Conservation (phyloP, 2,113 vertebrate species). For the Gallinago jamesoni region DNA sequence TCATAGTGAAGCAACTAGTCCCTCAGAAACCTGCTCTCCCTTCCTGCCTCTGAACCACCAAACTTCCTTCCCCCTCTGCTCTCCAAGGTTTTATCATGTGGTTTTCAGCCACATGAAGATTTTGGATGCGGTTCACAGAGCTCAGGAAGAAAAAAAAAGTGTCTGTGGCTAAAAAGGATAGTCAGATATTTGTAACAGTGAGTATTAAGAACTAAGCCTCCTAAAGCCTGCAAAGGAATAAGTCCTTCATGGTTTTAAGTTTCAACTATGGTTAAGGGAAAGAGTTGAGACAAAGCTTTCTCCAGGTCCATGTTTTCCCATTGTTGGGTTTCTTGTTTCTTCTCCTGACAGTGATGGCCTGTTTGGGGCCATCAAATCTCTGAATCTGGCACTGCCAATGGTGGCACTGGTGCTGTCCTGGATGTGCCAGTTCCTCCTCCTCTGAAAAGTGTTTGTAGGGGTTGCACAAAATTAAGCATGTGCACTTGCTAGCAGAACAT, state of each 20-base stretch:
- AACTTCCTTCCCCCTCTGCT: not conserved
- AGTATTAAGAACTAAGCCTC: not conserved
- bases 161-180: not conserved
- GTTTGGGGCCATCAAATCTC: accelerated
- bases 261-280: not conserved
- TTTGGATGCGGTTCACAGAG: not conserved
- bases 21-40: constrained; percentile 14
- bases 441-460: not conserved
- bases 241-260: not conserved
- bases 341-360: not conserved
- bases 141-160: not conserved
- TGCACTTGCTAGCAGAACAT: not conserved
- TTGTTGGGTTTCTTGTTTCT: not conserved
- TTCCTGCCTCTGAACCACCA: not conserved
- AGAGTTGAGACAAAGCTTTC: not conserved
- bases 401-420: not conserved
- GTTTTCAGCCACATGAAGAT: constrained; percentile 36
- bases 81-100: not conserved
- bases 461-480: not conserved
- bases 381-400: not conserved
- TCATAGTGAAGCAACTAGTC: not conserved
- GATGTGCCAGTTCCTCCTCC: not conserved
- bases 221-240: not conserved
- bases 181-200: not conserved
- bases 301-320: not conserved